These are phyloP conservation scores for Tamias sibiricus DNA, from an alignment of 2,113 vertebrate species.

Conservation along the genomic window DNA sequence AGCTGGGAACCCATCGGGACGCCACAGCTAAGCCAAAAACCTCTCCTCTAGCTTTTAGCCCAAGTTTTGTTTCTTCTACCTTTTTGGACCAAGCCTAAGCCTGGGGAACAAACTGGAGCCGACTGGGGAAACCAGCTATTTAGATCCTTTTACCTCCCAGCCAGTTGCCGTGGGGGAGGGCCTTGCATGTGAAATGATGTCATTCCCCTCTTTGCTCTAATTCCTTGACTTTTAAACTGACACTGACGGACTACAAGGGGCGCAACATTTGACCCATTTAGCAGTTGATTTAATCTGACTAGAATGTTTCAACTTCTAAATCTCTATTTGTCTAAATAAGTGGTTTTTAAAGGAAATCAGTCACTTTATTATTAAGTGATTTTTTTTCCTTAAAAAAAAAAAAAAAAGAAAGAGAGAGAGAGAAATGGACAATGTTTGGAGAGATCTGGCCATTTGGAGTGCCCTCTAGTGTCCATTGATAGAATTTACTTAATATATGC, in stretches of 20 bases:
- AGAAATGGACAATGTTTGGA: conserved; percentile 51
- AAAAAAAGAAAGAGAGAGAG: no score
- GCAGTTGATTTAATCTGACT: conserved; percentile 68
- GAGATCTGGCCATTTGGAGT: conserved; percentile 69
- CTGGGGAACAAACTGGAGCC: background rate
- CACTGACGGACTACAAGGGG: conserved; percentile 67
- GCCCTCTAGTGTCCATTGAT: conserved; percentile 83
- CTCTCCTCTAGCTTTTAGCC: background rate
- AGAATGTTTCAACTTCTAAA: conserved; percentile 74
- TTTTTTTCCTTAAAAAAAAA: background rate
- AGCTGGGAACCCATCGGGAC: conserved; percentile 36
- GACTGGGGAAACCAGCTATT: background rate
- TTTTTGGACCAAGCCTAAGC: background rate
- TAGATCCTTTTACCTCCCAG: conserved; percentile 37
- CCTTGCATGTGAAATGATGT: conserved; percentile 62
- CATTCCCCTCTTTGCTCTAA: conserved; percentile 70
- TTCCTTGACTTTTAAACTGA: conserved; percentile 77
- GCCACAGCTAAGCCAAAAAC: background rate
- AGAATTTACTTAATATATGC: conserved; percentile 30
- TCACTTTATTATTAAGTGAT: conserved; percentile 79
- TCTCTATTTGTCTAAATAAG: conserved; percentile 81
- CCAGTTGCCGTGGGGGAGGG: conserved; percentile 31
- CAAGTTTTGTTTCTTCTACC: background rate
- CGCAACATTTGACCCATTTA: conserved; percentile 79
- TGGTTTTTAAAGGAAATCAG: conserved; percentile 79